Evolutionary conservation across 1,140 invertebrate genomes (phyloP).

Genomic region (Gonioctena quinquepunctata): DNA sequence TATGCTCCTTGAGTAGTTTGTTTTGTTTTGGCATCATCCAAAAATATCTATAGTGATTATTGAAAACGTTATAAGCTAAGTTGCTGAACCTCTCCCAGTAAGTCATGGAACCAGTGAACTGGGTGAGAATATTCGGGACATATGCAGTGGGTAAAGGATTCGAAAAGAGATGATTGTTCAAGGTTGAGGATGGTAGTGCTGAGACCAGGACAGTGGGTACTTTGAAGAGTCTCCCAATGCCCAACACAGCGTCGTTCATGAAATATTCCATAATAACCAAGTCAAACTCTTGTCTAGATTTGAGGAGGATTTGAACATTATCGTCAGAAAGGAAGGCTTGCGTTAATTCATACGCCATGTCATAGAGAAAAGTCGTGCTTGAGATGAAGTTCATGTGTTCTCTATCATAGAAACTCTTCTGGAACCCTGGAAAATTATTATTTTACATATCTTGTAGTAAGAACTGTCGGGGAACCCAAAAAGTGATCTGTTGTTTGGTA

Average conservation of each 20-base stretch:
- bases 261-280: constrained; percentile 55
- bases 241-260: constrained; percentile 55
- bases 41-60: not conserved
- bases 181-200: not conserved
- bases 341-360: not conserved
- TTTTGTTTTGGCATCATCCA: constrained; percentile 43
- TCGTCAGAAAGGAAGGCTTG: not conserved
- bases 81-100: not conserved
- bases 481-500: no score
- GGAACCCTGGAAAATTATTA: no score
- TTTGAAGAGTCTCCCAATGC: constrained; percentile 53
- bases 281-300: constrained; percentile 55
- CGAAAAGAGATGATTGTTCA: not conserved
- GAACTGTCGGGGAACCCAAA: no score
- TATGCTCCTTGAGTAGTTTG: constrained; percentile 51
- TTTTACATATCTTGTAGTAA: no score
- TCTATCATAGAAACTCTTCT: no score
- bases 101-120: not conserved
- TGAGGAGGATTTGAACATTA: constrained; percentile 23
- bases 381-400: not conserved
- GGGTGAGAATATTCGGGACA: not conserved
- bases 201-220: constrained; percentile 44
- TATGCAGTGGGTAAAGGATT: not conserved
- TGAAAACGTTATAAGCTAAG: not conserved
- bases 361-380: not conserved